Evolutionary conservation across 1,140 invertebrate species (phyloP), one percentile per base, ranked within the genome.

Genomic region (Drosophila bocqueti): DNA sequence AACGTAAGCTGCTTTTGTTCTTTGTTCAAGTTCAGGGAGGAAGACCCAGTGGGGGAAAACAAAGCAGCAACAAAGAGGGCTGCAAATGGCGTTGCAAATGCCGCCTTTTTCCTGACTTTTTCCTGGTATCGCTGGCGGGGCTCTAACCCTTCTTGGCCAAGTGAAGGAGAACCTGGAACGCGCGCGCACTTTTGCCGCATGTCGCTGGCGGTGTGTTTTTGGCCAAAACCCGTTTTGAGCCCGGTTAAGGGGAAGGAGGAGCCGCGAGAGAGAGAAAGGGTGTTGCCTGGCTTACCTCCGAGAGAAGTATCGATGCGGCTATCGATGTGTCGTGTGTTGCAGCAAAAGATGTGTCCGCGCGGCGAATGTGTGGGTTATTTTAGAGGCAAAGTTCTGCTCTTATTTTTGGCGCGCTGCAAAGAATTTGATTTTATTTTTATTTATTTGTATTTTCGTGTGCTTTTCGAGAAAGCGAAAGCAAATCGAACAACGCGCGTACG

Each of bases 201-300:
- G 75, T 69, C 52, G 58, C 55, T 62, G 54, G 74, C 60, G 54
- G 42, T 80, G 52, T 49, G 76, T 52, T 84, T 77, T 86, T 86
- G 86, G 83, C 67, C 84, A 89, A 83, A 86, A 84, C 84, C 69
- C 50, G 84, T 89, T 89, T 90, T 72, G 67, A 74, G 80, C 76
- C 84, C 43, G 43, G 52, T 67, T 62, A 52, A 6, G 50, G 29
- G 13, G 49, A 24, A 13, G 49, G 49, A 60, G 75, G 61, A 43
- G 21, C 29, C 5, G 10, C 18, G 2, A 16, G 45, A n/a, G 36
- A 26, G 59, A 64, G 63, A 66, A 66, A 75, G 55, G 52, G 40
- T 45, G 60, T 58, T 64, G 46, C 38, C 67, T 73, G 55, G 45
- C 55, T 73, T 73, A 73, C 69, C 69, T 66, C 45, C 57, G 21